Conservation (phyloP, 2,888 invertebrate genomes). For the Cryptus viduatorius region DNA sequence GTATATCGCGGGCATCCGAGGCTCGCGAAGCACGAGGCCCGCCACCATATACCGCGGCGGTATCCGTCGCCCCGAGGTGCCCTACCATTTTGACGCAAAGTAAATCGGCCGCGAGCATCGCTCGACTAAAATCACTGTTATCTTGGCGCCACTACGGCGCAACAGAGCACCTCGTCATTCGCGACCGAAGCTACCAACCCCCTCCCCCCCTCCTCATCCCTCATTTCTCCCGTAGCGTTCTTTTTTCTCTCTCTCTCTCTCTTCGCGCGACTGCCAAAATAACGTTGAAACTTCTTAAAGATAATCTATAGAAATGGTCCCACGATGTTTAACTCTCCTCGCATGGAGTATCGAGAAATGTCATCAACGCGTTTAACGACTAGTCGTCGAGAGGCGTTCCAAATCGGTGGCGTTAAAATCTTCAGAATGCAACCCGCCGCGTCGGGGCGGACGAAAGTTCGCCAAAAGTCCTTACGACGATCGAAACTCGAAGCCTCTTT, state of each 20-base stretch:
- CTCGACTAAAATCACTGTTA: constrained; percentile 71
- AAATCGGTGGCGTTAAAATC: neutral
- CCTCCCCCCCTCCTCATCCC: neutral
- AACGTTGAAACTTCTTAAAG: too few species aligned
- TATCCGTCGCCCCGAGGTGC: constrained; percentile 28
- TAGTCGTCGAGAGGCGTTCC: neutral
- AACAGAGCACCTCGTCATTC: constrained; percentile 46
- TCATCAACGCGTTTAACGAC: constrained; percentile 1
- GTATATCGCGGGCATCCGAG: constrained; percentile 17
- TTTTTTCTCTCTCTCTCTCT: too few species aligned
- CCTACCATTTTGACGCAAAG: constrained; percentile 67
- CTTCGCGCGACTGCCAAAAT: too few species aligned
- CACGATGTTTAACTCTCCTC: neutral
- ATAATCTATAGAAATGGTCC: neutral
- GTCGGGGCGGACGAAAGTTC: neutral
- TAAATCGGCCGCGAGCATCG: constrained; percentile 68
- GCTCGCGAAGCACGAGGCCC: constrained; percentile 1
- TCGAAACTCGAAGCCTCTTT: too few species aligned
- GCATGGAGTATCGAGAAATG: neutral
- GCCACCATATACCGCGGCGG: neutral
- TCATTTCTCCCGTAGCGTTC: too few species aligned
- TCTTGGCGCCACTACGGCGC: constrained; percentile 56
- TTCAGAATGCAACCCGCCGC: neutral
- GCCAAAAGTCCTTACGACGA: too few species aligned
- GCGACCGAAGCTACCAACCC: neutral